Conservation (phyloP, 2,888 invertebrate genomes). For the Heliconius sara region DNA sequence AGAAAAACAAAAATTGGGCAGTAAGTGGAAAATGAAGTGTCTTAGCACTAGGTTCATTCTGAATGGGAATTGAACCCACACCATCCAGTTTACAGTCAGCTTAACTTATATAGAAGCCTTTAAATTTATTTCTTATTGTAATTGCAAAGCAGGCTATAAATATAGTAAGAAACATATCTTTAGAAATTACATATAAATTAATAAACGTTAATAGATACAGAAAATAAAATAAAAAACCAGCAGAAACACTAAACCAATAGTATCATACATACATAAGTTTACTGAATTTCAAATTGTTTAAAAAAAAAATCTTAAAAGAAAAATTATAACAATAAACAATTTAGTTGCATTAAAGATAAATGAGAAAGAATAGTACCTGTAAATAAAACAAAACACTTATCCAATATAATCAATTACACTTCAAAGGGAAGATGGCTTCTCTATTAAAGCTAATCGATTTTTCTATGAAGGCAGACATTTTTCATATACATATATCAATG, state of each 20-base stretch:
- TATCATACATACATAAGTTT: not conserved
- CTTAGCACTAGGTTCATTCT: too few species aligned
- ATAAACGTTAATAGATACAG: too few species aligned
- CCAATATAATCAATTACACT: not conserved
- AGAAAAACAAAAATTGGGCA: too few species aligned
- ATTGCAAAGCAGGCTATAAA: not conserved
- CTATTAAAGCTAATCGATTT: not conserved
- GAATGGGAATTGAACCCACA: too few species aligned
- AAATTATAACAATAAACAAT: not conserved
- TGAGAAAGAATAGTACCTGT: not conserved
- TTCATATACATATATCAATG: not conserved
- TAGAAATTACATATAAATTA: not conserved
- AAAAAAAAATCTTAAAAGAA: not conserved
- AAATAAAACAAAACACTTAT: constrained; percentile 3
- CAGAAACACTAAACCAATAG: not conserved
- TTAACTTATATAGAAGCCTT: too few species aligned
- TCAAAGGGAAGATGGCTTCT: constrained; percentile 9
- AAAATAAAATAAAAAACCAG: not conserved
- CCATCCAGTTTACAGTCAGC: too few species aligned
- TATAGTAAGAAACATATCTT: not conserved
- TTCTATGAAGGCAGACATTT: constrained; percentile 1
- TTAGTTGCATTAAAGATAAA: not conserved
- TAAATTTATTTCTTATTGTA: not conserved
- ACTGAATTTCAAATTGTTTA: not conserved
- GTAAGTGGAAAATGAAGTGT: too few species aligned